phyloP scores from a whole-genome alignment of 2,797 vertebrate genomes.

The Neopelma chrysocephalum region DNA sequence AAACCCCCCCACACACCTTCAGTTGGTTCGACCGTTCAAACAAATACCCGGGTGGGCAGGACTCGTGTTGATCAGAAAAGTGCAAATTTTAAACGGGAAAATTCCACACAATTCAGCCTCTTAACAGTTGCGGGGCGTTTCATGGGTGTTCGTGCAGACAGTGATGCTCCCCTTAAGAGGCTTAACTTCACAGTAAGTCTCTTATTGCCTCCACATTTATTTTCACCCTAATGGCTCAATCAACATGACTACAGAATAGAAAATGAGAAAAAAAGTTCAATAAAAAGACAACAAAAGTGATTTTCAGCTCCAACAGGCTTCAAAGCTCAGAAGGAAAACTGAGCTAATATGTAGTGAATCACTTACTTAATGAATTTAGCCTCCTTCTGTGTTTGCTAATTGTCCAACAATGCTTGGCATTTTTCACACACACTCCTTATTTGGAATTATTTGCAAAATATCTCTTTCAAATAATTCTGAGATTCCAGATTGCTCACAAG shows the following conservation, averaged over 20 bases:
- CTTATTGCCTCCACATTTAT: neutral
- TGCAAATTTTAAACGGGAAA: neutral
- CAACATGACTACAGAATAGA: neutral
- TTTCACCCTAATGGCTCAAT: neutral
- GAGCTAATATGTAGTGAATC: neutral
- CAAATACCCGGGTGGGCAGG: neutral
- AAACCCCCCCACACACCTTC: rapidly evolving
- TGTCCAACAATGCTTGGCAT: conserved; percentile 3
- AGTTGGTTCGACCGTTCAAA: neutral
- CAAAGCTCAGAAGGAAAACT: neutral
- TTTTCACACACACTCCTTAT: neutral
- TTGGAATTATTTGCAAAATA: conserved; percentile 22
- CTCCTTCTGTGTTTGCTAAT: neutral
- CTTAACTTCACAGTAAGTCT: neutral
- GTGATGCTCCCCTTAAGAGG: neutral
- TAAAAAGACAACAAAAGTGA: neutral
- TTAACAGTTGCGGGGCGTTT: neutral
- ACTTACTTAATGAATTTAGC: neutral
- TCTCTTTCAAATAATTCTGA: neutral
- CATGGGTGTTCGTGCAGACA: neutral
- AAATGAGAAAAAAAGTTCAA: neutral
- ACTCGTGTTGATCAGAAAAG: neutral
- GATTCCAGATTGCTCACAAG: neutral
- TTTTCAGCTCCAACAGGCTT: neutral
- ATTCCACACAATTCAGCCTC: neutral